phyloP scores from a whole-genome alignment of 2,797 vertebrate genomes.

The Miichthys miiuy region DNA sequence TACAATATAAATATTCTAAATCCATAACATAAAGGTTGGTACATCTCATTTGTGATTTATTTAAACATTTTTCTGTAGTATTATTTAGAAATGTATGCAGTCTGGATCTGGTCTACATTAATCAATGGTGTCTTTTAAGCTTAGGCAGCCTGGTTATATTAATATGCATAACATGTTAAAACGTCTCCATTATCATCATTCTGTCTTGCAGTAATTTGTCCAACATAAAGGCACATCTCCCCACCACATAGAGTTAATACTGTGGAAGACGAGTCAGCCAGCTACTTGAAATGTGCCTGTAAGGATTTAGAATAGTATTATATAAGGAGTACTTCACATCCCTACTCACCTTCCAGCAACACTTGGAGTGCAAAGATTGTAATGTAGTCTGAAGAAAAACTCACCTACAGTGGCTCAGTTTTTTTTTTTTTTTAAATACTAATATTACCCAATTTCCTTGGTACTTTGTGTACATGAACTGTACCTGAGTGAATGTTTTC shows the following conservation, averaged over 20 bases:
- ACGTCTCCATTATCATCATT: conserved; percentile 1
- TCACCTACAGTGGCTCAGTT: conserved; percentile 35
- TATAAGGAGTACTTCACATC: conserved; percentile 15
- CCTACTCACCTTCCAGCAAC: conserved; percentile 15
- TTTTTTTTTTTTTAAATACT: conserved; percentile 35
- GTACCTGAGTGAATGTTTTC: conserved; percentile 58
- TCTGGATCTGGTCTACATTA: conserved; percentile 14
- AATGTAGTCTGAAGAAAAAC: conserved; percentile 32
- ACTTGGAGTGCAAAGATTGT: conserved; percentile 32
- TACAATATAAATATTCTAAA: neutral
- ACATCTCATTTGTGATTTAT: neutral
- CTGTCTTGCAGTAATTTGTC: conserved; percentile 17
- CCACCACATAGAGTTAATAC: neutral
- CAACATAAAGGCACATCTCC: neutral
- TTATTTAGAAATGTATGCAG: neutral
- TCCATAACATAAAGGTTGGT: neutral
- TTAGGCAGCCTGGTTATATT: conserved; percentile 9
- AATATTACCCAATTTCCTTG: conserved; percentile 52
- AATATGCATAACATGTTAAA: conserved; percentile 21
- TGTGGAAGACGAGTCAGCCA: conserved; percentile 20
- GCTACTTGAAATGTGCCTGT: conserved; percentile 6
- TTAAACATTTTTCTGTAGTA: neutral
- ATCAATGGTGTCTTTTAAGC: conserved; percentile 23
- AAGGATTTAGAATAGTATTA: conserved; percentile 12
- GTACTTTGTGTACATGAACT: conserved; percentile 62